Conservation (phyloP, 2,888 invertebrate genomes). For the Teinopalpus imperialis region DNA sequence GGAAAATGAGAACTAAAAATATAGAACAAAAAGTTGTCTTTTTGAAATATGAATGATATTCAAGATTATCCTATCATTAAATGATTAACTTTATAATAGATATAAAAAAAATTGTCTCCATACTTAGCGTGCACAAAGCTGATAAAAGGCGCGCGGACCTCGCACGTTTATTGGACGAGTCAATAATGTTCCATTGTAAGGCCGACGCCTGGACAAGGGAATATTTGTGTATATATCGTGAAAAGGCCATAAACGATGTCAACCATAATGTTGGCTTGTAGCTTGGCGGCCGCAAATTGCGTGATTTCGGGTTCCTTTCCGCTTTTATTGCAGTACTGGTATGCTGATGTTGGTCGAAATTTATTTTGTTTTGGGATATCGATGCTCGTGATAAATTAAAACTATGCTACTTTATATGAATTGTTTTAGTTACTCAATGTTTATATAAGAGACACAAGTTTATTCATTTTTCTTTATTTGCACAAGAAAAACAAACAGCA, state of each 20-base stretch:
- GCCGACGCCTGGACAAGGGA: conserved; percentile 49
- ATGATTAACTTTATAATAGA: no score
- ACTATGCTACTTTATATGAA: no score
- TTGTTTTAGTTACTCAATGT: no score
- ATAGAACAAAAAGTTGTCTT: no score
- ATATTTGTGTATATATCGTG: conserved; percentile 52
- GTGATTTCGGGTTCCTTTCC: conserved; percentile 30
- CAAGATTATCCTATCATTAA: no score
- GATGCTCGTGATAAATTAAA: no score
- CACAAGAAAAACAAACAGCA: no score
- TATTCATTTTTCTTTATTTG: no score
- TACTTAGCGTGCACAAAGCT: conserved; percentile 32
- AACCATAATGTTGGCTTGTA: conserved; percentile 66
- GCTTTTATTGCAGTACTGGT: conserved; percentile 16
- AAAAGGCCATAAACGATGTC: conserved; percentile 62
- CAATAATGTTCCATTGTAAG: conserved; percentile 71
- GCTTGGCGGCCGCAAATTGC: conserved; percentile 27
- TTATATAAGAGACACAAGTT: no score
- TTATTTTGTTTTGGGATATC: no score
- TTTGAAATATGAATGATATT: no score
- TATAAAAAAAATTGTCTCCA: conserved; percentile 43
- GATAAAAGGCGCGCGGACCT: conserved; percentile 69
- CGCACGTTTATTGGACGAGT: conserved; percentile 77
- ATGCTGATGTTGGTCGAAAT: not conserved
- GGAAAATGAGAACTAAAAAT: no score